Evolutionary conservation across 2,888 invertebrate species (phyloP).

Genomic region (Dinocampus coccinellae): DNA sequence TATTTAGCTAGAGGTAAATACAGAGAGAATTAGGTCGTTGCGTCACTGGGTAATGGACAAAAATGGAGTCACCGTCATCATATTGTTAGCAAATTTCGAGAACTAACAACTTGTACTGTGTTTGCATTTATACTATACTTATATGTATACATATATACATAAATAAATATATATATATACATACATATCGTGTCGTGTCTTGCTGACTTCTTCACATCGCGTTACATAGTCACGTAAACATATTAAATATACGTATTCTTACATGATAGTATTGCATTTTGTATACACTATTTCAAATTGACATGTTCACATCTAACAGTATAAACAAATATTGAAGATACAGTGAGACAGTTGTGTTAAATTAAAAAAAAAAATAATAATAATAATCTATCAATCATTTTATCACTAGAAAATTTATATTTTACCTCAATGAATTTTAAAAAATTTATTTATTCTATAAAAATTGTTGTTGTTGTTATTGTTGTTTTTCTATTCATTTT

Average conservation of each 20-base stretch:
- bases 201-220: not conserved
- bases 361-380: not conserved
- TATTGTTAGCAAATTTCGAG: conserved; percentile 21
- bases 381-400: too few relatives aligned
- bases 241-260: not conserved
- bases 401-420: too few relatives aligned
- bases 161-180: too few relatives aligned
- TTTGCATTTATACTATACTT: not conserved
- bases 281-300: not conserved
- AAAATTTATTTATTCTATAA: too few relatives aligned
- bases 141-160: too few relatives aligned
- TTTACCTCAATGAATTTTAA: too few relatives aligned
- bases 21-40: conserved; percentile 38
- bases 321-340: not conserved
- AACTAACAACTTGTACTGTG: not conserved
- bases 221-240: not conserved
- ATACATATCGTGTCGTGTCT: not conserved
- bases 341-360: not conserved
- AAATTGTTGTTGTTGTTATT: too few relatives aligned
- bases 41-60: conserved; percentile 32
- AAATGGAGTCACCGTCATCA: conserved; percentile 31
- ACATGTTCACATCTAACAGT: not conserved
- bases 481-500: too few relatives aligned
- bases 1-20: not conserved
- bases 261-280: not conserved